Evolutionary conservation across 2,113 vertebrate species (phyloP), one percentile per base, ranked within the genome.

Genomic region (Coturnix japonica): DNA sequence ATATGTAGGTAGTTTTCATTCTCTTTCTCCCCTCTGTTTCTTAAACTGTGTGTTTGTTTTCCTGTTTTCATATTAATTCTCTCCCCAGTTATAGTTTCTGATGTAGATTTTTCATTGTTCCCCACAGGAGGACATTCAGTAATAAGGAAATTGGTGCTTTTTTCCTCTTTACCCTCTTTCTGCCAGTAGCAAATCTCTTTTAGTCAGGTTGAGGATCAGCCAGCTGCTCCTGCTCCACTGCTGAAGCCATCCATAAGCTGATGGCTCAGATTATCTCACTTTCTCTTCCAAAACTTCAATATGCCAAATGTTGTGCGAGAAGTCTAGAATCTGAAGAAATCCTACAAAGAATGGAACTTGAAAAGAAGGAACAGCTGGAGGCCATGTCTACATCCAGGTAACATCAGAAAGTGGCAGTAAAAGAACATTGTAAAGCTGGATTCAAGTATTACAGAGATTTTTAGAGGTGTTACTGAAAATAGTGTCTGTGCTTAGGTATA

Each of bases 261-360:
- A 11, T 3, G 11, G 7, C 8, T 89, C 77, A 47, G 11, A 39
- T 12, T 69, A 14, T 14, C 44, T 53, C 26, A 31, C 15, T 75
- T 56, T 60, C 7, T 54, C 22, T 85, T 31, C 17, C 14, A 63
- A 16, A 21, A 7, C 26, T 85, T 73, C 59, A 72, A 23, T 13
- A 23, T 23, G 18, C 6, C 17, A 65, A 19, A 85, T 19, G 18
- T 54, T 33, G 41, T 43, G 6, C 3, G 4, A 7, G 0, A 1
- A 70, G 7, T 5, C 7, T 73, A 8, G 20, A 64, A 9, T 53
- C 21, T 70, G 44, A 70, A 76, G 60, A 35, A 30, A 44, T 44
- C 33, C 12, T 66, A 14, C 7, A 46, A 33, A 71, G 28, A 20
- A 16, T 22, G 73, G 61, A 1, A 35, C 47, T 60, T 28, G 15